Conservation (phyloP, 2,888 invertebrate genomes). For the Bembecia ichneumoniformis region DNA sequence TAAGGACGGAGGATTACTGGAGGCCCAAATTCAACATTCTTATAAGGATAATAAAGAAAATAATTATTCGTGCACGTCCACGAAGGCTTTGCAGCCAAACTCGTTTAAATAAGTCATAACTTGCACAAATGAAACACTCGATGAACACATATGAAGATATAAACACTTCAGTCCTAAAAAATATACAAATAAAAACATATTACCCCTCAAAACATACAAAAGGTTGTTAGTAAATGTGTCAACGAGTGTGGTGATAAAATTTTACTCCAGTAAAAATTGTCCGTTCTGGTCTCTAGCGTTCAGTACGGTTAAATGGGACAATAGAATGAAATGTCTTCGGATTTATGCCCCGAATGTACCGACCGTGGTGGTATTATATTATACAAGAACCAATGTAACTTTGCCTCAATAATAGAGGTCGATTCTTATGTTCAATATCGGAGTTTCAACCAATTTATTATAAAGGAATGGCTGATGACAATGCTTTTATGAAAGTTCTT, state of each 20-base stretch:
- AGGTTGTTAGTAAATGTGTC: slow-evolving; percentile 20
- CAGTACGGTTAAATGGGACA: slow-evolving; percentile 18
- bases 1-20: too few relatives aligned
- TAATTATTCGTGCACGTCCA: too few relatives aligned
- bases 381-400: slow-evolving; percentile 1
- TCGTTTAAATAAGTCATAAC: too few relatives aligned
- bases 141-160: too few relatives aligned
- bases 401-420: slow-evolving; percentile 4
- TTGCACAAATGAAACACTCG: too few relatives aligned
- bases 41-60: too few relatives aligned
- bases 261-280: slow-evolving; percentile 27
- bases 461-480: background rate
- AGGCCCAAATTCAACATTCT: too few relatives aligned
- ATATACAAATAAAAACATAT: slow-evolving; percentile 3
- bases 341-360: slow-evolving; percentile 12
- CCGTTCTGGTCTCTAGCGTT: slow-evolving; percentile 20
- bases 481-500: slow-evolving; percentile 3
- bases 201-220: background rate
- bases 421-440: slow-evolving; percentile 3
- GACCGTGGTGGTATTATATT: slow-evolving; percentile 4
- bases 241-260: slow-evolving; percentile 24
- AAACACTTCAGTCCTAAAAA: too few relatives aligned
- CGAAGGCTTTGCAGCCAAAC: too few relatives aligned
- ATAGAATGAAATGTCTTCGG: slow-evolving; percentile 22
- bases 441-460: slow-evolving; percentile 3